Conservation (phyloP, 2,797 vertebrate genomes). For the Podargus strigoides region DNA sequence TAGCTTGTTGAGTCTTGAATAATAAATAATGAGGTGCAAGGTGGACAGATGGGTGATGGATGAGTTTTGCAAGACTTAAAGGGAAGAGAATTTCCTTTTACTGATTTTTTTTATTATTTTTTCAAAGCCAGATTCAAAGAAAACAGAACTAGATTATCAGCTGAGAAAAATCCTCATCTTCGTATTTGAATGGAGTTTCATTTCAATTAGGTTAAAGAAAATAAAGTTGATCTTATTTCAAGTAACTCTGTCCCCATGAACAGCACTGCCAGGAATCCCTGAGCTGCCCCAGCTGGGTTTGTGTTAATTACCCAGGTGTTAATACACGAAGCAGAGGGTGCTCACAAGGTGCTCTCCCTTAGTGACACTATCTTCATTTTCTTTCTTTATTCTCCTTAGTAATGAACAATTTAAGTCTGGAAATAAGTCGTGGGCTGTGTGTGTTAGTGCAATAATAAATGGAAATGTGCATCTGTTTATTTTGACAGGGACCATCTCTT, state of each 20-base stretch:
- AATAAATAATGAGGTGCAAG: slow-evolving; percentile 61
- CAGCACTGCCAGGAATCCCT: neutral
- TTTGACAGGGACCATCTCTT: neutral
- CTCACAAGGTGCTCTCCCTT: neutral
- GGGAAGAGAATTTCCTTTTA: neutral
- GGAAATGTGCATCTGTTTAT: neutral
- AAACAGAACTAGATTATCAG: neutral
- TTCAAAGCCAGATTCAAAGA: neutral
- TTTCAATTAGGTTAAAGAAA: neutral
- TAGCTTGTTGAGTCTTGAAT: slow-evolving; percentile 54
- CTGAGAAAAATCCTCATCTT: neutral
- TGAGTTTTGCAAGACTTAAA: slow-evolving; percentile 27
- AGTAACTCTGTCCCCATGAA: neutral
- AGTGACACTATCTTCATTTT: neutral
- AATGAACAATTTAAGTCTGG: neutral
- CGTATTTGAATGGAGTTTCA: neutral
- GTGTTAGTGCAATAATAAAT: neutral
- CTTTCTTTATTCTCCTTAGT: neutral
- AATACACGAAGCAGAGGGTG: neutral
- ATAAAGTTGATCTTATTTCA: neutral
- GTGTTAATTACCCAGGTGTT: neutral
- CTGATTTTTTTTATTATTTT: neutral
- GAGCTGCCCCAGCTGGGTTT: neutral
- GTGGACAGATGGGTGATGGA: slow-evolving; percentile 62
- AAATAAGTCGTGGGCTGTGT: neutral